phyloP scores from a whole-genome alignment of 30 jellyfish, hydroid and myxozoan genomes.

The Morbakka virulenta region DNA sequence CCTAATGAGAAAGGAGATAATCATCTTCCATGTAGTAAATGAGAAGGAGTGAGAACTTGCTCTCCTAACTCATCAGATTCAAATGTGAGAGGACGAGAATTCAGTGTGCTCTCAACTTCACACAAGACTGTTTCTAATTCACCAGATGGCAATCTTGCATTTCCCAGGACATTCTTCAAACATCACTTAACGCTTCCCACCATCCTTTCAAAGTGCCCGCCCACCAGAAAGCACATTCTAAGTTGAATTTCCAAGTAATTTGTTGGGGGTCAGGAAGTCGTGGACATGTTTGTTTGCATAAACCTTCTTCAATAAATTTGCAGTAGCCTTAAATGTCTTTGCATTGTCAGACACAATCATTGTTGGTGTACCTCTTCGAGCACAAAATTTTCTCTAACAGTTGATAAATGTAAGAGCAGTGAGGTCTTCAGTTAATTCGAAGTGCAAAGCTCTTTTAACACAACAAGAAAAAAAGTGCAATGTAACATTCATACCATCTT shows the following conservation, averaged over 20 bases:
- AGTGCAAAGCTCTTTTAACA: conserved; percentile 14
- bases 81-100: conserved; percentile 21
- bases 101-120: conserved; percentile 18
- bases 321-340: conserved; percentile 36
- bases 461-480: conserved; percentile 10
- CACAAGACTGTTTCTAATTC: neutral
- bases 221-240: conserved; percentile 31
- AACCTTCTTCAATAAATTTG: neutral
- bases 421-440: conserved; percentile 3
- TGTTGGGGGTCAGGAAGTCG: neutral
- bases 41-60: conserved; percentile 29
- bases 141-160: neutral
- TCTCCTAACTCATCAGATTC: neutral
- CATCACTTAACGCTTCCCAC: neutral
- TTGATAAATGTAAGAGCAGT: neutral
- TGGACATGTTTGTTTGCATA: neutral
- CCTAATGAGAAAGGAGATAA: neutral
- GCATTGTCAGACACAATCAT: conserved; percentile 35
- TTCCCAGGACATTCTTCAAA: neutral
- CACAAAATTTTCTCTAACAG: neutral
- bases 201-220: conserved; percentile 34
- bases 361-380: conserved; percentile 34
- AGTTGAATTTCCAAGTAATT: conserved; percentile 27
- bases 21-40: conserved; percentile 13
- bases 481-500: neutral